A percentile compares a stretch with the other conserved stretches of the same genome.
These are phyloP conservation scores for Acanthurus leucopareius DNA, from an alignment of 2,797 vertebrate genomes.

Conservation along the genomic window DNA sequence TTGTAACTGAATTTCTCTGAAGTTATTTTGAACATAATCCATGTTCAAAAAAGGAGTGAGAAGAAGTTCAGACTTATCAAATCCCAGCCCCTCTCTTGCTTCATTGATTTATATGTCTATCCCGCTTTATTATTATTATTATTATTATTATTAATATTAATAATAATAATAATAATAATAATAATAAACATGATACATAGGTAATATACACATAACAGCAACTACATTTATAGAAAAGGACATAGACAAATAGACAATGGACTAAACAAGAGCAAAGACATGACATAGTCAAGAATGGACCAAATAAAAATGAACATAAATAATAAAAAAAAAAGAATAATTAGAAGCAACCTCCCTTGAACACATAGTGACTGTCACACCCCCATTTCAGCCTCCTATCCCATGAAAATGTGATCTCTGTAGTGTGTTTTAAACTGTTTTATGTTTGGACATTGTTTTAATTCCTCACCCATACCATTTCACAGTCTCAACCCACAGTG, in stretches of 20 bases:
- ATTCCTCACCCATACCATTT: background rate
- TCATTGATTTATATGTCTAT: background rate
- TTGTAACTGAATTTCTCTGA: constrained; percentile 24
- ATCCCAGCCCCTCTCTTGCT: background rate
- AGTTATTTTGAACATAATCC: constrained; percentile 26
- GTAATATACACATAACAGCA: too few relatives aligned
- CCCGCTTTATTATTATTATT: background rate
- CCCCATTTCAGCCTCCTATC: background rate
- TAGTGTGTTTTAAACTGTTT: background rate
- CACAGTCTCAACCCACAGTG: too few relatives aligned
- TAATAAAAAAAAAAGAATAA: too few relatives aligned
- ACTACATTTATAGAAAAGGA: too few relatives aligned
- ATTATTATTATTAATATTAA: background rate
- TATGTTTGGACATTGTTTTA: background rate
- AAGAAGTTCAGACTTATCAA: background rate
- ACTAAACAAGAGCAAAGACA: too few relatives aligned
- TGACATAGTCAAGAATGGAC: background rate
- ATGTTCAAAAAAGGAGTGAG: constrained; percentile 2
- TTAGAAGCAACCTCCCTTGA: background rate
- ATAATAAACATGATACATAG: background rate
- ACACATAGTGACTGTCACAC: background rate
- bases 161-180: background rate
- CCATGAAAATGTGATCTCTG: background rate
- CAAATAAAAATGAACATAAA: too few relatives aligned
- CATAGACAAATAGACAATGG: too few relatives aligned